Percentiles rank a stretch among this genome's conserved stretches.
These are phyloP conservation scores for Molossus alvarezi DNA, from an alignment of 2,797 vertebrate species.

Conservation along the genomic window DNA sequence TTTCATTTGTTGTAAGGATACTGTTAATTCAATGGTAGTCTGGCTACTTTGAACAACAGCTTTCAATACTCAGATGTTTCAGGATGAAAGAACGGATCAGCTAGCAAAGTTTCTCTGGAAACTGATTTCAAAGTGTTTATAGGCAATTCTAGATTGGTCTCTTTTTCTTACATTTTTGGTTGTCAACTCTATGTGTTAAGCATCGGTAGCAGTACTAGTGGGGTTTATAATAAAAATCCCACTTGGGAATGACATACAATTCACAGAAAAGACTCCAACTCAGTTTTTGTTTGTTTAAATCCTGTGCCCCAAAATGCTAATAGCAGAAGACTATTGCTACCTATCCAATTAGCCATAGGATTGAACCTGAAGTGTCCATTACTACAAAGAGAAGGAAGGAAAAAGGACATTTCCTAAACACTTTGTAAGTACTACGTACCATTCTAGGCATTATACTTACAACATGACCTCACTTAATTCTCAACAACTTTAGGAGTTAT, in stretches of 20 bases:
- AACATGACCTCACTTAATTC: slow-evolving; percentile 55
- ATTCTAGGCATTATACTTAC: slow-evolving; percentile 17
- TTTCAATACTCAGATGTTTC: slow-evolving; percentile 28
- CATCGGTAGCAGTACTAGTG: not conserved
- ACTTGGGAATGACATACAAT: slow-evolving; percentile 37
- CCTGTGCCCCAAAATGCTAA: slow-evolving; percentile 4
- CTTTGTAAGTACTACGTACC: slow-evolving; percentile 31
- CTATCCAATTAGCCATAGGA: slow-evolving; percentile 17
- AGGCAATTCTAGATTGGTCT: slow-evolving; percentile 28
- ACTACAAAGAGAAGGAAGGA: not conserved
- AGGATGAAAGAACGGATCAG: not conserved
- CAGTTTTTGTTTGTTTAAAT: slow-evolving; percentile 32
- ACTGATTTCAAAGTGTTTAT: slow-evolving; percentile 55
- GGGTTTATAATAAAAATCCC: slow-evolving; percentile 41
- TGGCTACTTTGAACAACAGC: slow-evolving; percentile 1
- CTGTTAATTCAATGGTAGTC: slow-evolving; percentile 1
- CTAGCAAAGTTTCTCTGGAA: slow-evolving; percentile 44
- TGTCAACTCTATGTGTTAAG: slow-evolving; percentile 38
- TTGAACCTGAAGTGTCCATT: not conserved
- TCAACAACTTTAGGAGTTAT: slow-evolving; percentile 62
- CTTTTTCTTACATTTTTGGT: slow-evolving; percentile 25
- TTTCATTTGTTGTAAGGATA: slow-evolving; percentile 31
- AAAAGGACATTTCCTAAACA: slow-evolving; percentile 1
- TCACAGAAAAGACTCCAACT: slow-evolving; percentile 10
- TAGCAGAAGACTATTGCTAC: not conserved